A percentile compares a stretch with the other conserved stretches of the same genome.
These are phyloP conservation scores for Pygoscelis antarcticus DNA, from an alignment of 2,113 vertebrate species.

Conservation along the genomic window DNA sequence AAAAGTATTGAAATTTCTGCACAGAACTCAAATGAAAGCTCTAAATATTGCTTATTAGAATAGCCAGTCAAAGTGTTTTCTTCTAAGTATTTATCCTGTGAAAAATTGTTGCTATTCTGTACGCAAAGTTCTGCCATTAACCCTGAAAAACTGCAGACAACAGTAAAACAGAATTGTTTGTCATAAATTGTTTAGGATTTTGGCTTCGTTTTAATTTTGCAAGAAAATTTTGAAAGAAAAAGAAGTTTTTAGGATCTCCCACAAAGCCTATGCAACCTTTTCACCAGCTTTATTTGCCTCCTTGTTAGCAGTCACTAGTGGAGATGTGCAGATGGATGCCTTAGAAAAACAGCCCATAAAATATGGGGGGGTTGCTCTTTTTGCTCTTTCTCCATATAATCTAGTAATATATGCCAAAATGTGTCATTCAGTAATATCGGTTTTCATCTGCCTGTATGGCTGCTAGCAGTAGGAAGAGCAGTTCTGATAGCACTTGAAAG, in stretches of 20 bases:
- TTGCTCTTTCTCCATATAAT: background rate
- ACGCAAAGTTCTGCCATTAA: background rate
- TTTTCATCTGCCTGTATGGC: background rate
- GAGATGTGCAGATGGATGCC: background rate
- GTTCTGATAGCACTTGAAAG: background rate
- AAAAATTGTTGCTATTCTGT: background rate
- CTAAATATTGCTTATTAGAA: background rate
- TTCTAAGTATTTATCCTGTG: background rate
- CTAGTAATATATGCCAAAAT: background rate
- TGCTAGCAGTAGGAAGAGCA: background rate
- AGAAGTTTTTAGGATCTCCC: background rate
- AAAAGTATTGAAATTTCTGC: background rate
- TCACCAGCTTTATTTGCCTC: background rate
- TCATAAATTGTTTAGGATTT: background rate
- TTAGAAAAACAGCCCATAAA: background rate
- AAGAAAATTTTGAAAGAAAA: background rate
- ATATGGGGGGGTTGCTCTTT: background rate
- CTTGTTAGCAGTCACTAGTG: background rate
- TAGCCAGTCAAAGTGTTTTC: background rate
- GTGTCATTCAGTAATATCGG: background rate
- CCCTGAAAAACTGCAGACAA: background rate
- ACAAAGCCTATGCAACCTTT: background rate
- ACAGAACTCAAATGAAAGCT: background rate
- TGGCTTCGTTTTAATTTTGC: background rate
- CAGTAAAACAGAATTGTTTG: background rate